Conservation (phyloP, 1,140 invertebrate genomes). For the Megalopta genalis region DNA sequence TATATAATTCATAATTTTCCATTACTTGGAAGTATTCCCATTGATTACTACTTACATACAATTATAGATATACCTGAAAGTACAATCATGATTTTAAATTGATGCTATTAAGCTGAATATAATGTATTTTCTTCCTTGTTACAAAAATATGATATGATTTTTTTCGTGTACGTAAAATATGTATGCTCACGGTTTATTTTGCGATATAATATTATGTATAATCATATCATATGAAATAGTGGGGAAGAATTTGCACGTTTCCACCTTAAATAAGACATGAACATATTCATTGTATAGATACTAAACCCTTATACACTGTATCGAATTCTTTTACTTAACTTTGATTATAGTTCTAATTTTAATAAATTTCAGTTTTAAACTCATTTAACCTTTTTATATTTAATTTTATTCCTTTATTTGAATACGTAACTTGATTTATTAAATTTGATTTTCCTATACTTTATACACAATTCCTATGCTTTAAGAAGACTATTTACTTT, state of each 20-base stretch:
- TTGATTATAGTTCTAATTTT: neutral
- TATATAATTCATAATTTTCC: neutral
- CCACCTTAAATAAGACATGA: neutral
- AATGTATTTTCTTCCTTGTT: conserved; percentile 16
- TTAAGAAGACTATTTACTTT: neutral
- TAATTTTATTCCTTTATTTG: neutral
- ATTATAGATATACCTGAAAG: conserved; percentile 13
- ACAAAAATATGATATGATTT: conserved; percentile 6
- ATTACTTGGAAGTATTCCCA: neutral
- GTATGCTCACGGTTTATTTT: neutral
- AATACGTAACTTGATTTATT: neutral
- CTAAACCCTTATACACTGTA: conserved; percentile 1
- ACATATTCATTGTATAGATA: neutral
- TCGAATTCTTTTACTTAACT: neutral
- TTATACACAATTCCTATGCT: neutral
- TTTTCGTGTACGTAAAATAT: neutral
- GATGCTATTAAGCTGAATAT: neutral
- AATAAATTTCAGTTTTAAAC: conserved; percentile 9
- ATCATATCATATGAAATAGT: neutral
- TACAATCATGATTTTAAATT: conserved; percentile 26
- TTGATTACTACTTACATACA: neutral
- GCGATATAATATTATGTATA: neutral
- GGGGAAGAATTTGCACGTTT: neutral
- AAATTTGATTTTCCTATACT: neutral
- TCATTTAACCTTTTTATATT: neutral